Conservation (phyloP, 2,113 vertebrate genomes). For the Cariama cristata region DNA sequence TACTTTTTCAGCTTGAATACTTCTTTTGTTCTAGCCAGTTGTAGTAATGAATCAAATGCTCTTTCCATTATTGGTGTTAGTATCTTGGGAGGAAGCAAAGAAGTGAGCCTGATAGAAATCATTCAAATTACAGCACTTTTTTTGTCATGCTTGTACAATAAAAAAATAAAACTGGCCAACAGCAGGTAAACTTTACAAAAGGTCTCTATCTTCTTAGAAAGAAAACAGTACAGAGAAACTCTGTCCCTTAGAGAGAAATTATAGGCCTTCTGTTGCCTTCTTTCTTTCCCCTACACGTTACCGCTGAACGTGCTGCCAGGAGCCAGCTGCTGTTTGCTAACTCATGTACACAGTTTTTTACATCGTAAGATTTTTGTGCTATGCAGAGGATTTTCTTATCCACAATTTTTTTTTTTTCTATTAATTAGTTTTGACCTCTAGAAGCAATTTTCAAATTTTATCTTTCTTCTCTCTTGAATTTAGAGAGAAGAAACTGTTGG, state of each 20-base stretch:
- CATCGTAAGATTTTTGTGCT: neutral
- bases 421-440: neutral
- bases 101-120: neutral
- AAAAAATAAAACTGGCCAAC: neutral
- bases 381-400: neutral
- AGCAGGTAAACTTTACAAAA: neutral
- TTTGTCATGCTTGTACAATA: neutral
- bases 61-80: neutral
- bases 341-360: neutral
- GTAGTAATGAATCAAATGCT: neutral
- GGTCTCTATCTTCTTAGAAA: neutral
- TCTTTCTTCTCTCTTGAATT: neutral
- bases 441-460: neutral
- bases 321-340: neutral
- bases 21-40: neutral
- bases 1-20: neutral
- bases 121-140: neutral
- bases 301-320: neutral
- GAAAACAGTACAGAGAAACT: neutral
- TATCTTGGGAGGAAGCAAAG: neutral
- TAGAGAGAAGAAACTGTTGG: conserved; percentile 96
- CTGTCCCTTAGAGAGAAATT: neutral
- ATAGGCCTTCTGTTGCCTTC: neutral
- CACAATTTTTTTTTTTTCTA: neutral
- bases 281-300: neutral